Percentiles rank a stretch among this genome's conserved stretches.
These are phyloP conservation scores for Odiellus spinosus DNA, from an alignment of 2,888 invertebrate species.

Conservation along the genomic window DNA sequence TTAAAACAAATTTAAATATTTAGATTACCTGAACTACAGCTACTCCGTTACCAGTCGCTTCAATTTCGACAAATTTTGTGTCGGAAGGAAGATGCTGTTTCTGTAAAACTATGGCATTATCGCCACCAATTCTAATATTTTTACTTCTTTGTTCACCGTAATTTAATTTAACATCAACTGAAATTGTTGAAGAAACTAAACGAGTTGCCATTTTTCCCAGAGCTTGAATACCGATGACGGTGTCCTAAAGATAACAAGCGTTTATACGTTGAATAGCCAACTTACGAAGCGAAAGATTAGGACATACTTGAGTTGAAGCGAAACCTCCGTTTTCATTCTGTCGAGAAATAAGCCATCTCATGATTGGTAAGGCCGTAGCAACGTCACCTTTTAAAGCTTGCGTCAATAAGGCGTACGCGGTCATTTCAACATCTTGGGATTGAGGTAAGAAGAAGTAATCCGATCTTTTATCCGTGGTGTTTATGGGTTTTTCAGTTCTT, in stretches of 20 bases:
- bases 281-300: background rate
- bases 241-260: slow-evolving; percentile 28
- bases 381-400: slow-evolving; percentile 37
- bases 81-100: slow-evolving; percentile 35
- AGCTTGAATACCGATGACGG: slow-evolving; percentile 31
- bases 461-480: slow-evolving; percentile 18
- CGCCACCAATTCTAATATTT: slow-evolving; percentile 18
- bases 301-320: slow-evolving; percentile 45
- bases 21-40: slow-evolving; percentile 39
- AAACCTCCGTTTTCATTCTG: slow-evolving; percentile 54
- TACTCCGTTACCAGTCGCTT: slow-evolving; percentile 63
- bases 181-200: slow-evolving; percentile 17
- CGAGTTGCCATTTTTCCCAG: slow-evolving; percentile 27
- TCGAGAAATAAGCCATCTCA: slow-evolving; percentile 55
- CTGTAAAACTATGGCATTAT: slow-evolving; percentile 28
- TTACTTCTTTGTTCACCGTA: slow-evolving; percentile 12
- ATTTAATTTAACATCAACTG: slow-evolving; percentile 14
- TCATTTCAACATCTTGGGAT: slow-evolving; percentile 66
- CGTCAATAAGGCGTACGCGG: slow-evolving; percentile 69
- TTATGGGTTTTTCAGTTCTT: slow-evolving; percentile 33
- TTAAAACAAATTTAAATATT: background rate
- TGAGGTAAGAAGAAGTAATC: slow-evolving; percentile 37
- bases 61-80: slow-evolving; percentile 49
- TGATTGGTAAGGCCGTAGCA: slow-evolving; percentile 40
- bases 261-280: too few relatives aligned